Conservation (phyloP, 2,888 invertebrate species). For the Autographa gamma region DNA sequence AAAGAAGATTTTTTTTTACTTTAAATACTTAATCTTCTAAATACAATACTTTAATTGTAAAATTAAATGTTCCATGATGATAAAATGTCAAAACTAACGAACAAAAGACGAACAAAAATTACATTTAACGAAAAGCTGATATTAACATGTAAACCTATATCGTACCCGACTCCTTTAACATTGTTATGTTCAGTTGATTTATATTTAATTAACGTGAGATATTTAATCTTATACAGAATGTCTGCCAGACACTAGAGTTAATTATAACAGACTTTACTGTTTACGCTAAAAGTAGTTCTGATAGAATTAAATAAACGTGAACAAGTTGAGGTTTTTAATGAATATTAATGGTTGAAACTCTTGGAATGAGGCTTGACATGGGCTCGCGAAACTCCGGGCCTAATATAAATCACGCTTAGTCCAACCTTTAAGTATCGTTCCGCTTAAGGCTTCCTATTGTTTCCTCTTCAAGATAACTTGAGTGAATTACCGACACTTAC, state of each 20-base stretch:
- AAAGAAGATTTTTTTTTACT: no score
- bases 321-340: slow-evolving; percentile 80
- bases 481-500: slow-evolving; percentile 27
- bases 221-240: slow-evolving; percentile 28
- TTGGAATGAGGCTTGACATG: slow-evolving; percentile 79
- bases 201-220: slow-evolving; percentile 45
- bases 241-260: slow-evolving; percentile 26
- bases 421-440: slow-evolving; percentile 65
- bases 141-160: slow-evolving; percentile 20
- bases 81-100: background rate
- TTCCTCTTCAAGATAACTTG: slow-evolving; percentile 55
- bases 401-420: slow-evolving; percentile 83
- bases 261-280: slow-evolving; percentile 40
- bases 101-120: background rate
- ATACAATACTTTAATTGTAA: no score
- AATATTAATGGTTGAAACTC: slow-evolving; percentile 84
- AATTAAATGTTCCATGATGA: no score
- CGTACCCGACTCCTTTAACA: slow-evolving; percentile 18
- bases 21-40: no score
- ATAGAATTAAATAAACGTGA: slow-evolving; percentile 81
- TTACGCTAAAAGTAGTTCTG: slow-evolving; percentile 62
- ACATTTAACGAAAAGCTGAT: background rate
- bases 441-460: slow-evolving; percentile 66
- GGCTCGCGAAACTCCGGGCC: slow-evolving; percentile 73
- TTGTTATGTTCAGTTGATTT: slow-evolving; percentile 31